phyloP scores from a whole-genome alignment of 2,888 invertebrate genomes.

The Malachius bipustulatus region DNA sequence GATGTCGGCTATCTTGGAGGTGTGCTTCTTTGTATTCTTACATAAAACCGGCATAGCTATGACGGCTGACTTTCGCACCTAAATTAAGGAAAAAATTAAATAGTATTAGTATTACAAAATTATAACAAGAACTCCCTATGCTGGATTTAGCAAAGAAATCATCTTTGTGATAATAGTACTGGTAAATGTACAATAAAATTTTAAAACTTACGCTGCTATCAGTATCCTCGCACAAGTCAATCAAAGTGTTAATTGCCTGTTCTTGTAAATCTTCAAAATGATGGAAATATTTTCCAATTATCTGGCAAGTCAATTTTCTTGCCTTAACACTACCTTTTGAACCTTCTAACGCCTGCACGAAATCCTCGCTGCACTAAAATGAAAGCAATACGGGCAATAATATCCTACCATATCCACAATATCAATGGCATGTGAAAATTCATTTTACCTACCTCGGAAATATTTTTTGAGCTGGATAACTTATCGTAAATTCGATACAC shows the following conservation, averaged over 20 bases:
- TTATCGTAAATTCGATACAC: not conserved
- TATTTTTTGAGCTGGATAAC: not conserved
- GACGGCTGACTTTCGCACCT: constrained; percentile 92
- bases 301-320: constrained; percentile 87
- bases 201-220: constrained; percentile 70
- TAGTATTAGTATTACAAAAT: not conserved
- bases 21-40: constrained; percentile 71
- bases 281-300: constrained; percentile 89
- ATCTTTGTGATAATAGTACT: not conserved
- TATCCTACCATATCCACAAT: too few relatives aligned
- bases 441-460: not conserved
- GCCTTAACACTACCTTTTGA: constrained; percentile 83
- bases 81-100: constrained; percentile 16
- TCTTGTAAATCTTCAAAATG: constrained; percentile 79
- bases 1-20: constrained; percentile 81
- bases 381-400: constrained; percentile 8
- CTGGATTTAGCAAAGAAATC: not conserved
- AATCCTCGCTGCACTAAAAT: constrained; percentile 77
- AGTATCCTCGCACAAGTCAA: constrained; percentile 92
- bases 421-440: not conserved
- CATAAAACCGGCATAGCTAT: constrained; percentile 81
- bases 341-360: constrained; percentile 73
- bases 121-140: too few relatives aligned
- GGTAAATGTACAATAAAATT: constrained; percentile 6
- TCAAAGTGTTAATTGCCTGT: constrained; percentile 79